Conservation (phyloP, 2,888 invertebrate genomes). For the Cyrtodaria siliqua region DNA sequence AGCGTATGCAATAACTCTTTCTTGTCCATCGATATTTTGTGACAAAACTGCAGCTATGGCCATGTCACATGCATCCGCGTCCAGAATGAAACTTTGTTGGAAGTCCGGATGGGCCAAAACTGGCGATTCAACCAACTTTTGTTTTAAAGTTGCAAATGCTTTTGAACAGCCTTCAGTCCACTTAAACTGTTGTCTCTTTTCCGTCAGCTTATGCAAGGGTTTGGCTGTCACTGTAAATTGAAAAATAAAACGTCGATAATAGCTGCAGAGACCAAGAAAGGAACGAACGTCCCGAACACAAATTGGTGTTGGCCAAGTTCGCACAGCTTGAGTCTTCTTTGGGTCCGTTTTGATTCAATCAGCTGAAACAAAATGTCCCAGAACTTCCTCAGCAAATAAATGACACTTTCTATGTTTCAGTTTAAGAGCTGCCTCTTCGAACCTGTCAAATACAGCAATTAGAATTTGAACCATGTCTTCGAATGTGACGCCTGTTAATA, state of each 20-base stretch:
- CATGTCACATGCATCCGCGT: conserved; percentile 42
- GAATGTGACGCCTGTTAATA: conserved; percentile 34
- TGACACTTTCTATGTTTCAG: conserved; percentile 37
- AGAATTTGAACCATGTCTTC: conserved; percentile 25
- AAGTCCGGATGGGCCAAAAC: conserved; percentile 28
- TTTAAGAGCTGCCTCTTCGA: conserved; percentile 36
- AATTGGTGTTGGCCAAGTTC: conserved; percentile 21
- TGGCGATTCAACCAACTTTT: conserved; percentile 17
- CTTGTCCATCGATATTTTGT: conserved; percentile 16
- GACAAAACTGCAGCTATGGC: conserved; percentile 41
- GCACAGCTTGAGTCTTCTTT: conserved; percentile 14
- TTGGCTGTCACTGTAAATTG: conserved; percentile 30
- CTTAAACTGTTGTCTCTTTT: conserved; percentile 16
- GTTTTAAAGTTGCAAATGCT: conserved; percentile 22
- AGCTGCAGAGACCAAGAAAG: conserved; percentile 42
- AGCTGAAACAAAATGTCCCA: conserved; percentile 31
- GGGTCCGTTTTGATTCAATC: conserved; percentile 34
- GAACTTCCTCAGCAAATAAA: conserved; percentile 13
- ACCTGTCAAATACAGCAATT: conserved; percentile 15
- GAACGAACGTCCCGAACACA: conserved; percentile 28
- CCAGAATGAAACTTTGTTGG: conserved; percentile 24
- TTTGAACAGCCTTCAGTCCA: conserved; percentile 21
- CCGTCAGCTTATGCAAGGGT: conserved; percentile 29
- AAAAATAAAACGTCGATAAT: conserved; percentile 26
- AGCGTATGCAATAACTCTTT: conserved; percentile 40